These are phyloP conservation scores for Drosophila antonietae DNA, from an alignment of 2,888 invertebrate genomes.

Conservation along the genomic window DNA sequence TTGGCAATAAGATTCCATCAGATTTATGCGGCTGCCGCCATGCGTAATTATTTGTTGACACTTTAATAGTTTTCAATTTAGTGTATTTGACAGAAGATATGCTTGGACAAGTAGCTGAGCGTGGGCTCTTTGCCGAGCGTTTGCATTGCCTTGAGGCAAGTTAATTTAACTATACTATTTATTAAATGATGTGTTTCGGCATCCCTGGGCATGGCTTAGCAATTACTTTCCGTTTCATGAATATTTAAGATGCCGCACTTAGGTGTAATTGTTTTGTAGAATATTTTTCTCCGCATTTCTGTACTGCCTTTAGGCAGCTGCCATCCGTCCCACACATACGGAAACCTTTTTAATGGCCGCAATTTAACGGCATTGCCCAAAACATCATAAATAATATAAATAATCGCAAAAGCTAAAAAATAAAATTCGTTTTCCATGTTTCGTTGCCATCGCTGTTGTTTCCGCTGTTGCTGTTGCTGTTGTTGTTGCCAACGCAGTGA, in stretches of 20 bases:
- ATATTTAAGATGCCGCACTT: constrained; percentile 67
- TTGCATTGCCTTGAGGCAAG: background rate
- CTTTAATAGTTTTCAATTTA: constrained; percentile 72
- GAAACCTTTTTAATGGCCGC: constrained; percentile 62
- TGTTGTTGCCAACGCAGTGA: constrained; percentile 35
- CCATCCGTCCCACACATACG: constrained; percentile 42
- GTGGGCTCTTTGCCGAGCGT: background rate
- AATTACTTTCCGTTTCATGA: constrained; percentile 53
- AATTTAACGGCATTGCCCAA: constrained; percentile 63
- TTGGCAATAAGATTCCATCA: constrained; percentile 63
- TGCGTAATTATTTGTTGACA: constrained; percentile 78
- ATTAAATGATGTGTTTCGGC: background rate
- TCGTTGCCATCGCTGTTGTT: background rate
- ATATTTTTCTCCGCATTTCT: constrained; percentile 31
- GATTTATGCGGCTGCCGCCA: constrained; percentile 68
- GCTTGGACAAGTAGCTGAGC: constrained; percentile 1
- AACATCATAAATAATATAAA: constrained; percentile 73
- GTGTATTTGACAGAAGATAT: constrained; percentile 20
- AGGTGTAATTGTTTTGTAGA: constrained; percentile 67
- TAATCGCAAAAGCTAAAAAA: constrained; percentile 65
- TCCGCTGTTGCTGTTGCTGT: background rate
- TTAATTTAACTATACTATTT: background rate
- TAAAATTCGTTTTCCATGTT: constrained; percentile 59
- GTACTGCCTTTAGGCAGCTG: constrained; percentile 44
- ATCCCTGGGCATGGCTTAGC: constrained; percentile 6